Percentiles rank a stretch among this genome's conserved stretches.
phyloP scores from a whole-genome alignment of 2,888 invertebrate species.

The Neuroscelio doddi region DNA sequence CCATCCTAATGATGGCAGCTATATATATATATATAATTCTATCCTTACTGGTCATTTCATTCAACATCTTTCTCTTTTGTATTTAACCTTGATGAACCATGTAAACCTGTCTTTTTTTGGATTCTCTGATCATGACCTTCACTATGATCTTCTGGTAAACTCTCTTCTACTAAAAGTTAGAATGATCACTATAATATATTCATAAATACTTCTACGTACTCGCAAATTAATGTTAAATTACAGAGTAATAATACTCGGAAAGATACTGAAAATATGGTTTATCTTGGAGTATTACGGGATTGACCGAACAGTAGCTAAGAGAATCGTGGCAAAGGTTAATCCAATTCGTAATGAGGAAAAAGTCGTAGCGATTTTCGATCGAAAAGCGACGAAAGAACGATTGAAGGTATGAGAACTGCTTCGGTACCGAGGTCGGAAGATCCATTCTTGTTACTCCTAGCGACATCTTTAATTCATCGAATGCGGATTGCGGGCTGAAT shows the following conservation, averaged over 20 bases:
- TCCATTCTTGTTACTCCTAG: conserved; percentile 69
- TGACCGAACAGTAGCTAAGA: conserved; percentile 16
- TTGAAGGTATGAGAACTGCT: conserved; percentile 28
- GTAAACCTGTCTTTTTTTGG: too few relatives aligned
- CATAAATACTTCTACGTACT: too few relatives aligned
- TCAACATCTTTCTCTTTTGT: conserved; percentile 1
- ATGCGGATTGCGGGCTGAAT: conserved; percentile 71
- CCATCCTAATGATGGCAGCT: conserved; percentile 69
- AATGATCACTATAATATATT: too few relatives aligned
- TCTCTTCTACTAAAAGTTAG: too few relatives aligned
- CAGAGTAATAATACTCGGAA: not conserved
- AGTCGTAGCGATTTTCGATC: conserved; percentile 40
- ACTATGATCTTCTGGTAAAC: too few relatives aligned
- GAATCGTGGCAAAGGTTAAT: conserved; percentile 52
- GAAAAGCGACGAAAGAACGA: conserved; percentile 39
- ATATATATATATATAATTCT: conserved; percentile 66
- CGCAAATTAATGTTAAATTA: too few relatives aligned
- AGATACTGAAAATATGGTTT: not conserved
- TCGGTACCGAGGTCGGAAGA: conserved; percentile 49
- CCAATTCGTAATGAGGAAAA: conserved; percentile 53
- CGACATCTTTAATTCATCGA: conserved; percentile 72
- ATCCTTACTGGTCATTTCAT: conserved; percentile 40
- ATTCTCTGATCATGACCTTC: too few relatives aligned
- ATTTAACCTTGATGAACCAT: too few relatives aligned
- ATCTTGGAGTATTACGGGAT: not conserved